These are phyloP conservation scores for Anthophora plumipes DNA, from an alignment of 2,888 invertebrate species.

Conservation along the genomic window DNA sequence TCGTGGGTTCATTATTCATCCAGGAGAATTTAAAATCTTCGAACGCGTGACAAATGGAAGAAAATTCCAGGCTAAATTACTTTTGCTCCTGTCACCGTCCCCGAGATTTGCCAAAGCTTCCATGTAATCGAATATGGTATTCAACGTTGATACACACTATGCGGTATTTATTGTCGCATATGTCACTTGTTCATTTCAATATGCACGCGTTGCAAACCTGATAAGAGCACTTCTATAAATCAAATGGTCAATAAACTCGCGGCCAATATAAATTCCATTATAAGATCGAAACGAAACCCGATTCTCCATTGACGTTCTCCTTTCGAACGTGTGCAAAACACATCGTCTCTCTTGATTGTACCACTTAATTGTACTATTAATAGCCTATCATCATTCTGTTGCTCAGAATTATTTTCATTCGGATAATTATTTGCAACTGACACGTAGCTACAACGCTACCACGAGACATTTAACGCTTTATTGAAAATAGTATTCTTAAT, in stretches of 20 bases:
- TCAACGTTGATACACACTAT: not conserved
- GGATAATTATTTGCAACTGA: no score
- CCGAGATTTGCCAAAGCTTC: constrained; percentile 20
- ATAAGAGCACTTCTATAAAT: constrained; percentile 43
- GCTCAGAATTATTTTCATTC: not conserved
- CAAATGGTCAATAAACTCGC: constrained; percentile 27
- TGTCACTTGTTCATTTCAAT: constrained; percentile 38
- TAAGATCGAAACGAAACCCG: constrained; percentile 15
- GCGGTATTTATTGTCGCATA: constrained; percentile 21
- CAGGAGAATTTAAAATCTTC: not conserved
- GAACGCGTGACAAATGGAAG: constrained; percentile 16
- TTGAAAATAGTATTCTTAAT: no score
- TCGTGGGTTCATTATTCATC: not conserved
- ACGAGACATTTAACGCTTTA: no score
- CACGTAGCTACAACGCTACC: no score
- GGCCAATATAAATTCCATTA: constrained; percentile 20
- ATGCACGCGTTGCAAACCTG: constrained; percentile 15
- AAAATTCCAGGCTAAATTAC: constrained; percentile 23
- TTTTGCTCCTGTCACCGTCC: not conserved
- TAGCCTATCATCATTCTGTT: not conserved
- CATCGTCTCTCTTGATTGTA: not conserved
- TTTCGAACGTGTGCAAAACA: not conserved
- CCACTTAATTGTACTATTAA: not conserved
- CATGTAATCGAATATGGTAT: constrained; percentile 22
- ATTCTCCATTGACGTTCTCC: not conserved